Percentiles rank a stretch among this genome's conserved stretches.
Conservation (phyloP, 1,140 invertebrate species). For the Manduca sexta region DNA sequence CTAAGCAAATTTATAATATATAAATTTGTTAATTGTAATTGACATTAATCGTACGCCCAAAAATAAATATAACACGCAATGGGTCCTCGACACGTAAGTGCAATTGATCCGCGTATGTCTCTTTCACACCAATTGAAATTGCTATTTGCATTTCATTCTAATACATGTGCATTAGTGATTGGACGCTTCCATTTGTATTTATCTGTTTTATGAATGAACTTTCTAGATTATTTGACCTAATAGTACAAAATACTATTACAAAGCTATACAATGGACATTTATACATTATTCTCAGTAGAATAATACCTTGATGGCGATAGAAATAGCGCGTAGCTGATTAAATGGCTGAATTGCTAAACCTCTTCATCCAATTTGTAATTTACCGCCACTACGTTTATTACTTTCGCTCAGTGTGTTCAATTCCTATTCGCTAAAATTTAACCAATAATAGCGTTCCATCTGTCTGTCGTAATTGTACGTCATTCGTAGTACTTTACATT, state of each 20-base stretch:
- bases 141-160: constrained; percentile 37
- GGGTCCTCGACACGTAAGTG: constrained; percentile 24
- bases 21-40: too few relatives aligned
- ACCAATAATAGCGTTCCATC: constrained; percentile 75
- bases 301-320: too few relatives aligned
- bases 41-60: too few relatives aligned
- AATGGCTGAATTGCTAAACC: too few relatives aligned
- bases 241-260: too few relatives aligned
- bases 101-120: constrained; percentile 14
- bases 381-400: constrained; percentile 31
- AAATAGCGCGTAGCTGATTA: too few relatives aligned
- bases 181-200: constrained; percentile 10
- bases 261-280: background rate
- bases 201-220: constrained; percentile 13
- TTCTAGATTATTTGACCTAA: constrained; percentile 25
- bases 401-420: constrained; percentile 54
- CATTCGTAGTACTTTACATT: constrained; percentile 25
- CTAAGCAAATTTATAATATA: too few relatives aligned
- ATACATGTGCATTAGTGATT: constrained; percentile 50
- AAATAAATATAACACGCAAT: too few relatives aligned
- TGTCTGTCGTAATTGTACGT: constrained; percentile 72
- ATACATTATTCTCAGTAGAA: too few relatives aligned
- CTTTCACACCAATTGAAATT: constrained; percentile 17
- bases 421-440: constrained; percentile 44
- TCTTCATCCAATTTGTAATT: constrained; percentile 9